phyloP scores from a whole-genome alignment of 23 tunicate species.

The Botrylloides violaceus region DNA sequence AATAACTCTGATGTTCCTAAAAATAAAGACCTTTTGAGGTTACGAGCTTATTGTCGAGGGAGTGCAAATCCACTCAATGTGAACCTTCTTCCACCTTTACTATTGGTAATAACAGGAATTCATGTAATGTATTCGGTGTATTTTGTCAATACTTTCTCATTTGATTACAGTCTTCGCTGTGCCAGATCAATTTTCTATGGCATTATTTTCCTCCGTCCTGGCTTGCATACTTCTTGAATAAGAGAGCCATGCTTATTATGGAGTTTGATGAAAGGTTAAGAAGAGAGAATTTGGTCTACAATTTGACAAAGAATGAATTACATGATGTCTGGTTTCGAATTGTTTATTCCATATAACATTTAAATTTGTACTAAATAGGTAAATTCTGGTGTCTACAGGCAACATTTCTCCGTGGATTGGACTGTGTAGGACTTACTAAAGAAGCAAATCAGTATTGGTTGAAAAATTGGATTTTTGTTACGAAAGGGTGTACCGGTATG shows the following conservation, averaged over 20 bases:
- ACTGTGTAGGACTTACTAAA: slow-evolving; percentile 35
- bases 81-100: neutral
- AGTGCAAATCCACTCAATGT: neutral
- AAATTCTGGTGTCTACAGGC: slow-evolving; percentile 37
- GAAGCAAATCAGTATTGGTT: slow-evolving; percentile 82
- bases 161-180: slow-evolving; percentile 6
- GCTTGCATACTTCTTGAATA: neutral
- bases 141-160: neutral
- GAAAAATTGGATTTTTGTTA: slow-evolving; percentile 60
- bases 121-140: too few relatives aligned
- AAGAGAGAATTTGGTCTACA: slow-evolving; percentile 15
- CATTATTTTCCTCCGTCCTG: slow-evolving; percentile 5
- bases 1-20: slow-evolving; percentile 3
- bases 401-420: slow-evolving; percentile 56
- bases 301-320: slow-evolving; percentile 11
- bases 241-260: slow-evolving; percentile 2
- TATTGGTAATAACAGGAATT: neutral
- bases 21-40: slow-evolving; percentile 1
- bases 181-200: slow-evolving; percentile 21
- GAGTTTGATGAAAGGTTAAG: slow-evolving; percentile 12
- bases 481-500: slow-evolving; percentile 28
- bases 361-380: too few relatives aligned
- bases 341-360: neutral
- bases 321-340: slow-evolving; percentile 6
- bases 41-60: neutral